Base-by-base conservation (phyloP, 2,113 vertebrate species). In the Phyllostomus discolor region DNA sequence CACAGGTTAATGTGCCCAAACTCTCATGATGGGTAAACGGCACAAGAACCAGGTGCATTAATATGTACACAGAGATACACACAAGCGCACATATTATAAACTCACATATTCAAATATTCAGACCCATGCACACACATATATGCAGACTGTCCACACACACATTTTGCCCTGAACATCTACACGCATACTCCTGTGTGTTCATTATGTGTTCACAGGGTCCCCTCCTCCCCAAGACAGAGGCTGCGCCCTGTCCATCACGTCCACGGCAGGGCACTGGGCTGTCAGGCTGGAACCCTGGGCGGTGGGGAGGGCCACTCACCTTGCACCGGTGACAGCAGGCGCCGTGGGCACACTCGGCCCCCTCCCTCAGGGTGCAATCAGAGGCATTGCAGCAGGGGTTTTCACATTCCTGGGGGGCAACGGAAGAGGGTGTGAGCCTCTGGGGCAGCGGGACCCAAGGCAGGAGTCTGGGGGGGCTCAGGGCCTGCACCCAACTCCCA, bases 311-410 rank as follows among this genome's bases (percentile, higher is more conserved):
- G 46, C 1, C 3, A 17, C 95, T 54, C 96, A 99, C 99, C 99
- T 99, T 99, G 98, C 99, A 99, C 90, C 98, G 97, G 1, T 99
- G 98, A 79, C 99, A 99, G 99, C 99, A 99, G 97, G 99, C 98
- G 15, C 99, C 99, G 0, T 99, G 99, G 10, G 99, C 99, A 93
- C 99, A 99, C 85, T 99, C 99, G 0, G 99, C 99, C 31, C 98
- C 99, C 7, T 97, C 98, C 94, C 98, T 99, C 98, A 99, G 98
- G 50, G 99, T 99, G 97, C 99, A 99, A 95, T 99, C 99, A 80
- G 98, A 98, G 91, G 99, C 99, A 0, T 99, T 99, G 11, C 99
- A 99, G 98, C 99, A 99, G 24, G 99, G 99, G 92, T 99, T 99
- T 1, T 98, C 98, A 85, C 99, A 99, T 85, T 99, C 99, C 99